These are phyloP conservation scores for Hermetia illucens DNA, from an alignment of 1,140 invertebrate species.

Conservation along the genomic window DNA sequence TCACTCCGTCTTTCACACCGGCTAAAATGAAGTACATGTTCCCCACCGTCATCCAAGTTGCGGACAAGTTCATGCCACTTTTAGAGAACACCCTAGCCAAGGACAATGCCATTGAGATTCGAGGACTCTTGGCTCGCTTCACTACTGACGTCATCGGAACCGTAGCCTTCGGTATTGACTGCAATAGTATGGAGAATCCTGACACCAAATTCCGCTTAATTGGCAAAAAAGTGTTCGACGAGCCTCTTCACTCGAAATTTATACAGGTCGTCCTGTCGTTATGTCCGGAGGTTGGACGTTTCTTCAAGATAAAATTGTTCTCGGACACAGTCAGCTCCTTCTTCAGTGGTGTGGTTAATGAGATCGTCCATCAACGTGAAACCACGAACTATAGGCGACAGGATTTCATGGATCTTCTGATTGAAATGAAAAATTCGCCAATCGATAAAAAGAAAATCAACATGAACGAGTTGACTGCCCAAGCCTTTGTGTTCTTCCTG, in stretches of 20 bases:
- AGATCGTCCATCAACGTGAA: constrained; percentile 15
- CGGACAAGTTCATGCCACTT: neutral
- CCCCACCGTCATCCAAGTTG: no score
- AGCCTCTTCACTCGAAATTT: constrained; percentile 10
- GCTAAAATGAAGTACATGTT: no score
- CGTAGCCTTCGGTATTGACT: constrained; percentile 38
- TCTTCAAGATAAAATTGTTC: neutral
- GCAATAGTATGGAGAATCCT: constrained; percentile 2
- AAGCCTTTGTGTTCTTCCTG: constrained; percentile 10
- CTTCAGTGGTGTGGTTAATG: neutral
- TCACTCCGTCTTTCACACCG: no score
- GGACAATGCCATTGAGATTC: constrained; percentile 24
- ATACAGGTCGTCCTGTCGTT: no score
- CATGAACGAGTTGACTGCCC: neutral
- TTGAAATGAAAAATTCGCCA: neutral
- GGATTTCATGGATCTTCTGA: constrained; percentile 13
- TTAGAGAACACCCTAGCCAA: neutral
- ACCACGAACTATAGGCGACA: constrained; percentile 26
- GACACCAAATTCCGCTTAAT: constrained; percentile 9
- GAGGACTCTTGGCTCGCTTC: constrained; percentile 31
- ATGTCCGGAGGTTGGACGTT: neutral
- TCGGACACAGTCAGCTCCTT: no score
- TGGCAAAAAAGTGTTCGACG: neutral
- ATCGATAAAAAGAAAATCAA: neutral
- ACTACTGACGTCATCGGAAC: constrained; percentile 39